Base-by-base conservation (phyloP, 2,797 vertebrate genomes). In the Pampus argenteus region DNA sequence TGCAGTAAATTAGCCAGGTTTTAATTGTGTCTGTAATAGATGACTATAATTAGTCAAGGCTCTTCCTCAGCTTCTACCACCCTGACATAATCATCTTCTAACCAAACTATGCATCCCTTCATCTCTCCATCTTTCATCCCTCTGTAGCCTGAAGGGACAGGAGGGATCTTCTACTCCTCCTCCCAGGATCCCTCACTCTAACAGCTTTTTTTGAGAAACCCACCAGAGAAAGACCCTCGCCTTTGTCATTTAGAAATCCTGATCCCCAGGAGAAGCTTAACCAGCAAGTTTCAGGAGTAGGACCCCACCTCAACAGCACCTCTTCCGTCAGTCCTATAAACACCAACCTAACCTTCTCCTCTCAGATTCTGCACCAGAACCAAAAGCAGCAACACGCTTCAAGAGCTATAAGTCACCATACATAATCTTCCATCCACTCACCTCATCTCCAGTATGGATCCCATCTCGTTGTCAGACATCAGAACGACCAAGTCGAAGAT, bases 1-100 rank as follows among this genome's bases (percentile, higher is more conserved):
- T 87, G 88, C 88, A 85, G 90, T 91, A 92, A 93, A 93, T 92
- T 92, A 92, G 91, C 89, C 83, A 69, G 86, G 71, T 90, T 94
- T 92, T 94, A 93, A 94, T 94, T 94, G 91, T 93, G 88, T 90
- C 91, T 83, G 82, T 92, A 92, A 93, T 93, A 93, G 89, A 93
- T 93, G 91, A 90, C 80, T 89, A 80, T 92, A 91, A 91, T 93
- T 92, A 93, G 91, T 94, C 92, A 93, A 91, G 84, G 89, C 89
- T 93, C 87, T 90, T 93, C 87, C 80, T 87, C 87, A 83, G 85
- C 84, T 79, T 90, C 87, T 54, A 49, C 84, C 79, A 78, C 81
- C 86, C 88, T 89, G 86, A 91, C 88, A 92, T 85, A 88, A 92
- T 91, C 89, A 88, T 90, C 90, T 86, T 85, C 86, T 69, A 86